Evolutionary conservation across 2,797 vertebrate genomes (phyloP).

Genomic region (Scleropages formosus): DNA sequence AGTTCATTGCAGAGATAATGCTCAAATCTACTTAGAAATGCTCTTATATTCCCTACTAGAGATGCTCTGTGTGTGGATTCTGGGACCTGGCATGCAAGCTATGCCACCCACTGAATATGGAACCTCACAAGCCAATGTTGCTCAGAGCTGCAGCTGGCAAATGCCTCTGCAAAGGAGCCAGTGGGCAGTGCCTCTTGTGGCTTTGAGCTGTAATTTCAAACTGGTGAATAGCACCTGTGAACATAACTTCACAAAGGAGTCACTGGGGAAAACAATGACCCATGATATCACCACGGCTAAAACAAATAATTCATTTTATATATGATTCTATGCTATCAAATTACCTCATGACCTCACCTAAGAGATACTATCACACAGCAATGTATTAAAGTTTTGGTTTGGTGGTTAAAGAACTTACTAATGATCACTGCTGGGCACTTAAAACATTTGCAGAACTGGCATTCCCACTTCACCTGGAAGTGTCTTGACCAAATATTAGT

Average conservation of each 20-base stretch:
- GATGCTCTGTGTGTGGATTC: neutral
- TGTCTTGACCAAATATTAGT: too few species aligned
- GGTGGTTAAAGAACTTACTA: too few species aligned
- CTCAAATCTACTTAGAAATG: neutral
- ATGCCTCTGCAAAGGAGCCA: neutral
- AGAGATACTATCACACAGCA: too few species aligned
- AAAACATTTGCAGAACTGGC: too few species aligned
- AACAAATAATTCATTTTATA: neutral
- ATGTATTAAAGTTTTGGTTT: too few species aligned
- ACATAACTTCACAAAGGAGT: neutral
- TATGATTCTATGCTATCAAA: neutral
- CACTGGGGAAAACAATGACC: slow-evolving; percentile 16
- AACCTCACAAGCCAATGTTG: slow-evolving; percentile 16
- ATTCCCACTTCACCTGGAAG: too few species aligned
- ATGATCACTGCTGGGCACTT: too few species aligned
- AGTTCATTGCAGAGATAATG: slow-evolving; percentile 38
- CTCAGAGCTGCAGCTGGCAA: neutral
- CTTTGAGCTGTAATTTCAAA: neutral
- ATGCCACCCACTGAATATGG: neutral
- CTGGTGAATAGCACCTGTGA: neutral
- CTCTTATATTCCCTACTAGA: slow-evolving; percentile 25
- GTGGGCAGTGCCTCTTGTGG: neutral
- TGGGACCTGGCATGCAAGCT: slow-evolving; percentile 19
- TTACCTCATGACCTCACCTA: too few species aligned
- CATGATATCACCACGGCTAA: slow-evolving; percentile 14